Evolutionary conservation across 2,797 vertebrate species (phyloP).

Genomic region (Urosaurus nigricauda): DNA sequence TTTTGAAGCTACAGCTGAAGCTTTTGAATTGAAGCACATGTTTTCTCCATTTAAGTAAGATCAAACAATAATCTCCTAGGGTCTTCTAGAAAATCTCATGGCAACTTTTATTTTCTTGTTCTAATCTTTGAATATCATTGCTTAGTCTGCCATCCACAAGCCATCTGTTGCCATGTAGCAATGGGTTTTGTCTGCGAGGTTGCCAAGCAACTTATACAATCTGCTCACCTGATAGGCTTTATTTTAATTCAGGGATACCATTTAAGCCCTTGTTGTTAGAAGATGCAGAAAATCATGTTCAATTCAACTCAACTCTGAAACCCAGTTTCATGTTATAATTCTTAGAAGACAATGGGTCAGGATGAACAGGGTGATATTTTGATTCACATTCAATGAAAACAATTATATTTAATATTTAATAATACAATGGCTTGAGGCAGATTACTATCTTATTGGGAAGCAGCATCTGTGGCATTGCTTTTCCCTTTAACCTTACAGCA

Average conservation of each 20-base stretch:
- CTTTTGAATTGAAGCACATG: neutral
- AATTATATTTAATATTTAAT: neutral
- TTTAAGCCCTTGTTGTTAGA: conserved; percentile 52
- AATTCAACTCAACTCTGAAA: conserved; percentile 34
- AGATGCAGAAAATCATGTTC: conserved; percentile 51
- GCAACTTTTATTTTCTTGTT: neutral
- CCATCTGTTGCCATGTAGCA: conserved; percentile 46
- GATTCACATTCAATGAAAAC: neutral
- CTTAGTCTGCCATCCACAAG: conserved; percentile 19
- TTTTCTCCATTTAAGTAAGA: conserved; percentile 28
- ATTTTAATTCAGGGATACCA: conserved; percentile 41
- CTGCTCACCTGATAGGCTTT: conserved; percentile 48
- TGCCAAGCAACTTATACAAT: conserved; percentile 56
- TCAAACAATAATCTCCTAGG: neutral
- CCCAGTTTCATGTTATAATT: neutral
- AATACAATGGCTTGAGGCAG: neutral
- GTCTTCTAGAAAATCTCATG: neutral
- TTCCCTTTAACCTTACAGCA: neutral
- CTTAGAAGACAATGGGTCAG: conserved; percentile 16
- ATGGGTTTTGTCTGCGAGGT: conserved; percentile 49
- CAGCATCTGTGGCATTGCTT: neutral
- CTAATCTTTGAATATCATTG: neutral
- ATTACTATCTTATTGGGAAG: neutral
- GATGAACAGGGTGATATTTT: conserved; percentile 32
- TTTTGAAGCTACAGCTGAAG: neutral